phyloP scores from a whole-genome alignment of 2,888 invertebrate genomes.

The Osmoderma eremita region DNA sequence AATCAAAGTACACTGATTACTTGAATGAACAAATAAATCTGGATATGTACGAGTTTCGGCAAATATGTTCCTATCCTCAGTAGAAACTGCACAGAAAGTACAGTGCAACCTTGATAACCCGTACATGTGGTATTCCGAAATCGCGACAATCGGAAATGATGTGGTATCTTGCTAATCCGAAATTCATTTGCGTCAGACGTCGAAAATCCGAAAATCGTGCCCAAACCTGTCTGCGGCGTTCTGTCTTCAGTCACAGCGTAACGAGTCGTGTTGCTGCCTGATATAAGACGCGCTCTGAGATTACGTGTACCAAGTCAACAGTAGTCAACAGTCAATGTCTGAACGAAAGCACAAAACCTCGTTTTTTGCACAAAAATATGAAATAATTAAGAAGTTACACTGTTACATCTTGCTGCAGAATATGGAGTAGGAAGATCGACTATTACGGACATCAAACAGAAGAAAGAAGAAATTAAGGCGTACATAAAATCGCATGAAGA shows the following conservation, averaged over 20 bases:
- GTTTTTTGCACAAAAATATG: slow-evolving; percentile 1
- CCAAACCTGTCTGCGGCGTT: too few relatives aligned
- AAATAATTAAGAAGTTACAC: slow-evolving; percentile 21
- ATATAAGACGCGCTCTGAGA: slow-evolving; percentile 1
- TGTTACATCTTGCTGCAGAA: slow-evolving; percentile 13
- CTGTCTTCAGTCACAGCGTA: too few relatives aligned
- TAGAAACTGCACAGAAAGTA: too few relatives aligned
- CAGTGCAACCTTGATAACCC: too few relatives aligned
- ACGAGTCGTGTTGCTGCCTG: background rate
- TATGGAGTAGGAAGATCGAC: slow-evolving; percentile 15
- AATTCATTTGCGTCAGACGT: background rate
- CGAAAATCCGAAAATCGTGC: background rate
- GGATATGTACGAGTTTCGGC: too few relatives aligned
- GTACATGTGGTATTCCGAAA: too few relatives aligned
- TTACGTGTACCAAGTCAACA: background rate
- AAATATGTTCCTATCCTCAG: too few relatives aligned
- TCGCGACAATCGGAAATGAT: too few relatives aligned
- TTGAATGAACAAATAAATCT: too few relatives aligned
- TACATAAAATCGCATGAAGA: slow-evolving; percentile 2
- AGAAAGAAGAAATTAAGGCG: slow-evolving; percentile 13
- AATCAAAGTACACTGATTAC: too few relatives aligned
- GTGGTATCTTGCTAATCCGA: background rate
- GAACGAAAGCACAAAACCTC: background rate
- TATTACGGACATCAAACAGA: slow-evolving; percentile 1
- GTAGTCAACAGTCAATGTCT: too few relatives aligned